These are phyloP conservation scores for Octodon degus DNA, from an alignment of 2,113 vertebrate species.

Conservation along the genomic window DNA sequence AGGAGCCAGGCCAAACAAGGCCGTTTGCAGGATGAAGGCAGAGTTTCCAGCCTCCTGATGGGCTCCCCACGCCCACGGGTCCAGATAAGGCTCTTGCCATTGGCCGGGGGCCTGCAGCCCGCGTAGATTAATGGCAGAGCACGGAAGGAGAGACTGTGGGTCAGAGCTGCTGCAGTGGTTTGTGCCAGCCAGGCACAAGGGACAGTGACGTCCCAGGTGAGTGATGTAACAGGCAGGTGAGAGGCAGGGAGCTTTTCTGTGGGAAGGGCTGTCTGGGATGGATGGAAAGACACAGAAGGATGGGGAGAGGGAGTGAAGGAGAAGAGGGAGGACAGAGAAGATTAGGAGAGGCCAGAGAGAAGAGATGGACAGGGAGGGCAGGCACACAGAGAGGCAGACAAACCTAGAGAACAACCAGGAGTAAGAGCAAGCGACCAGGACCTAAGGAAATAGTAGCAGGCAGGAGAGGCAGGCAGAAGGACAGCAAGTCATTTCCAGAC, in stretches of 20 bases:
- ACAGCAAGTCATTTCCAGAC: background rate
- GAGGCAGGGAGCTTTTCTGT: background rate
- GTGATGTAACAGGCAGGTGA: background rate
- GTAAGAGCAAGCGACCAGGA: fast-evolving
- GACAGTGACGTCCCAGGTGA: background rate
- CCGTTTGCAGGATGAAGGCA: background rate
- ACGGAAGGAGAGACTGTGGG: background rate
- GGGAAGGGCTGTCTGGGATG: background rate
- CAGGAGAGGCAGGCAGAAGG: background rate
- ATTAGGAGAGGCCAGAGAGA: background rate
- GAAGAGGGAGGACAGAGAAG: background rate
- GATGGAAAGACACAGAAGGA: background rate
- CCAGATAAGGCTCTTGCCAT: background rate
- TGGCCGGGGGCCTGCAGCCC: background rate
- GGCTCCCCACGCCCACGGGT: constrained; percentile 26
- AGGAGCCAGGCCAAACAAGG: background rate
- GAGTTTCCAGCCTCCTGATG: background rate
- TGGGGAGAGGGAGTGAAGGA: background rate
- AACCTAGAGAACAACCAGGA: background rate
- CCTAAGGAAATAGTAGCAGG: background rate
- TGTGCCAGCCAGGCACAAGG: background rate
- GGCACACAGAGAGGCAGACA: background rate
- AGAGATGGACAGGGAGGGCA: background rate
- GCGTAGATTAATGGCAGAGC: background rate
- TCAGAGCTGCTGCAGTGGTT: background rate